These are phyloP conservation scores for Drosophila demipolita DNA, from an alignment of 2,888 invertebrate species.

Conservation along the genomic window DNA sequence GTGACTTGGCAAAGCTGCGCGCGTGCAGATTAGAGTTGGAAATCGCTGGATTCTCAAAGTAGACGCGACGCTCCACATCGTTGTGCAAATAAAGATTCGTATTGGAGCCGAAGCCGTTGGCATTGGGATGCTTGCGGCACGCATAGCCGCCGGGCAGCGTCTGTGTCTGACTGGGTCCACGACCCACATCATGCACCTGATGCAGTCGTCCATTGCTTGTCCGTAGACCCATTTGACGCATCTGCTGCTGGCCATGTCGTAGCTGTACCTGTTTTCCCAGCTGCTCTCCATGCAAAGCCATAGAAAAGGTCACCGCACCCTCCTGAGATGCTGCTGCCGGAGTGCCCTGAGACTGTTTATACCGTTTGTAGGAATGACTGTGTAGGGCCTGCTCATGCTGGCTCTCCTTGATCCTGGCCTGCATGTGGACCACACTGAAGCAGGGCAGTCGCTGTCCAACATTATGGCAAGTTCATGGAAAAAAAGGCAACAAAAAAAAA, in stretches of 20 bases:
- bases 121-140: slow-evolving; percentile 76
- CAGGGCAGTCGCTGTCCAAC: slow-evolving; percentile 81
- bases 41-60: slow-evolving; percentile 82
- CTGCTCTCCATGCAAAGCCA: slow-evolving; percentile 5
- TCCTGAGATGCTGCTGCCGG: slow-evolving; percentile 7
- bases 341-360: slow-evolving; percentile 57
- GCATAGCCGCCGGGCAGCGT: slow-evolving; percentile 61
- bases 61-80: slow-evolving; percentile 79
- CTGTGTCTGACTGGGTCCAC: slow-evolving; percentile 43
- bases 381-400: slow-evolving; percentile 50
- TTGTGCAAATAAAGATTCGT: slow-evolving; percentile 65
- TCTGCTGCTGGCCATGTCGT: slow-evolving; percentile 17
- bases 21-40: slow-evolving; percentile 83
- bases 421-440: slow-evolving; percentile 77
- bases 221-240: slow-evolving; percentile 14
- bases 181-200: slow-evolving; percentile 65
- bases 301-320: slow-evolving; percentile 11
- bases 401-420: slow-evolving; percentile 80
- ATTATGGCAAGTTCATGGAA: neutral
- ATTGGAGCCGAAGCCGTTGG: slow-evolving; percentile 52
- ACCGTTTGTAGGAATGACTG: slow-evolving; percentile 75
- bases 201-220: slow-evolving; percentile 48
- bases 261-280: neutral
- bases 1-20: slow-evolving; percentile 84
- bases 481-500: neutral